A percentile compares a stretch with the other conserved stretches of the same genome.
Evolutionary conservation across 30 jellyfish, hydroid and myxozoan species (phyloP).

Genomic region (Turritopsis dohrnii): DNA sequence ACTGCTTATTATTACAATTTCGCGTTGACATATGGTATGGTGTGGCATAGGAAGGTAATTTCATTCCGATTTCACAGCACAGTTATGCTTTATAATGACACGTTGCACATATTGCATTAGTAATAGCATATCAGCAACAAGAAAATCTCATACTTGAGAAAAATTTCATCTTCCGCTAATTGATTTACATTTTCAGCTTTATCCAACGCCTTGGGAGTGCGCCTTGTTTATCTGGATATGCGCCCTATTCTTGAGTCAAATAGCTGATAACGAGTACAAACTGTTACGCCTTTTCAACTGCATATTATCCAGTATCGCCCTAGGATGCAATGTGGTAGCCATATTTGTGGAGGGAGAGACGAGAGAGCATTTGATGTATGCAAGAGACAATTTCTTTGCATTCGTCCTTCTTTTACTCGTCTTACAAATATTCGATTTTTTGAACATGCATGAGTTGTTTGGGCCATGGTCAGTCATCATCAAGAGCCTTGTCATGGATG

Average conservation of each 20-base stretch:
- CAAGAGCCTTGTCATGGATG: conserved; percentile 71
- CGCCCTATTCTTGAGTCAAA: conserved; percentile 13
- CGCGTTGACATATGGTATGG: neutral
- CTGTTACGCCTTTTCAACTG: conserved; percentile 47
- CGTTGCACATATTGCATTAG: neutral
- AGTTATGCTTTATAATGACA: neutral
- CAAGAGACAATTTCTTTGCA: conserved; percentile 80
- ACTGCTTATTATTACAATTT: too few species aligned
- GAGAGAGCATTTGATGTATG: conserved; percentile 82
- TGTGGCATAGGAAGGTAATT: neutral
- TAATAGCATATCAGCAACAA: neutral
- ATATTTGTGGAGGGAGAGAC: conserved; percentile 32
- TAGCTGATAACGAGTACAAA: conserved; percentile 15
- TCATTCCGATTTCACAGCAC: neutral
- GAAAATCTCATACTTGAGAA: too few species aligned
- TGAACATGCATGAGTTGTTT: conserved; percentile 76
- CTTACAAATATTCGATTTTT: conserved; percentile 78
- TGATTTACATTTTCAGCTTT: conserved; percentile 20
- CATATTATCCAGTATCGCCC: conserved; percentile 54
- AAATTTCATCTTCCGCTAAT: too few species aligned
- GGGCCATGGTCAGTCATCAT: conserved; percentile 98
- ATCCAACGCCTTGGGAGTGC: conserved; percentile 35
- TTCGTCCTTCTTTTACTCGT: conserved; percentile 55
- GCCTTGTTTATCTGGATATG: conserved; percentile 14
- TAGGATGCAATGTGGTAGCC: conserved; percentile 48